These are phyloP conservation scores for Cyanoramphus novaezelandiae DNA, from an alignment of 2,113 vertebrate genomes.

Conservation along the genomic window DNA sequence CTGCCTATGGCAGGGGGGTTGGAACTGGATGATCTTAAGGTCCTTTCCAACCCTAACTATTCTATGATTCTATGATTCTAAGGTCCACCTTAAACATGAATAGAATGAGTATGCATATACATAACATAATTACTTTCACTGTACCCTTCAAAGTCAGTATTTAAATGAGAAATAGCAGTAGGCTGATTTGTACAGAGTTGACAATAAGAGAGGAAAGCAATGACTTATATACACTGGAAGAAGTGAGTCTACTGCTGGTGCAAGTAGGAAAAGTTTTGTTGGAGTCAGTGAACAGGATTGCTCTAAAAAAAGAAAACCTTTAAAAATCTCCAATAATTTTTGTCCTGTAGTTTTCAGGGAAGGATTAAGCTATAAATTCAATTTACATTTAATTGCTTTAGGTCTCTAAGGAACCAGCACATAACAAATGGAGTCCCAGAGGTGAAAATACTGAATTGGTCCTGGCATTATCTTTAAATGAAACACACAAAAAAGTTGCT, in stretches of 20 bases:
- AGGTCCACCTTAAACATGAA: neutral
- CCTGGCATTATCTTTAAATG: slow-evolving; percentile 59
- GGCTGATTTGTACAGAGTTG: neutral
- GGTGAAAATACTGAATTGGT: slow-evolving; percentile 28
- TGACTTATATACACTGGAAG: neutral
- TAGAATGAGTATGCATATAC: neutral
- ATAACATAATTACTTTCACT: neutral
- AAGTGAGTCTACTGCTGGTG: neutral
- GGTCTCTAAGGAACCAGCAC: slow-evolving; percentile 49
- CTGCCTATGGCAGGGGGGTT: no score
- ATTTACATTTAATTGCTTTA: slow-evolving; percentile 75
- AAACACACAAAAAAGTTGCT: slow-evolving; percentile 53
- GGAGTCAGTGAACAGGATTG: neutral
- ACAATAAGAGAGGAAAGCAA: neutral
- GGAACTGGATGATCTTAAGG: no score
- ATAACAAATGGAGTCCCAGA: slow-evolving; percentile 51
- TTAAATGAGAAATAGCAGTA: neutral
- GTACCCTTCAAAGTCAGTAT: neutral
- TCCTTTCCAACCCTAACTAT: no score
- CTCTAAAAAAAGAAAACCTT: slow-evolving; percentile 26
- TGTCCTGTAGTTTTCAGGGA: slow-evolving; percentile 6
- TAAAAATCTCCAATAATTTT: slow-evolving; percentile 33
- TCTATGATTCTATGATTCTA: no score
- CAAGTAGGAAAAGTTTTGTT: neutral
- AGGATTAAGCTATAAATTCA: slow-evolving; percentile 67